These are phyloP conservation scores for Coranthus polyacanthus DNA, from an alignment of 2,797 vertebrate genomes.

Conservation along the genomic window DNA sequence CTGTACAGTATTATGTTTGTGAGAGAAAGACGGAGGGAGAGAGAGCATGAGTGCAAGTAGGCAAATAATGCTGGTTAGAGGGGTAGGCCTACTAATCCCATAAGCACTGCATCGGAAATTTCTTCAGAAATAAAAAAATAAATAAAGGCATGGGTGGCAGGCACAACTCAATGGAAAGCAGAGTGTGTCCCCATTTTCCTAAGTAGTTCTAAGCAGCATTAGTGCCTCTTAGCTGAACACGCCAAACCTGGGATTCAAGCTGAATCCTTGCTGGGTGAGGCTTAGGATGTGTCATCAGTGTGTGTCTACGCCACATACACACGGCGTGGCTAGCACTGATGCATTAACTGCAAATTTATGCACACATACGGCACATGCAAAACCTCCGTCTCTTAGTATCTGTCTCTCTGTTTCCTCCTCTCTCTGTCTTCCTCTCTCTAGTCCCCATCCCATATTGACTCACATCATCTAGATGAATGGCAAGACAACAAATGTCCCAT, in stretches of 20 bases:
- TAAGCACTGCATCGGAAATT: constrained; percentile 61
- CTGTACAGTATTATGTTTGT: constrained; percentile 8
- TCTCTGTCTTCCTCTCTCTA: not conserved
- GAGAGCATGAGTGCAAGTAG: constrained; percentile 37
- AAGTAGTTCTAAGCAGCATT: constrained; percentile 82
- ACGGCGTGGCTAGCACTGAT: constrained; percentile 26
- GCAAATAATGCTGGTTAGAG: constrained; percentile 65
- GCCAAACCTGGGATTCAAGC: constrained; percentile 77
- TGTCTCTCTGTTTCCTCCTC: constrained; percentile 16
- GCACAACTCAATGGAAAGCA: constrained; percentile 58
- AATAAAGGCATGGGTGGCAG: constrained; percentile 61
- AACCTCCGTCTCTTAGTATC: constrained; percentile 44
- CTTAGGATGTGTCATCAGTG: constrained; percentile 72
- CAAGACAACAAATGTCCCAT: constrained; percentile 60
- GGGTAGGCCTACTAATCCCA: constrained; percentile 63
- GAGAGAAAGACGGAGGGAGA: not conserved
- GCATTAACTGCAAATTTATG: constrained; percentile 62
- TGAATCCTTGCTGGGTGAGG: constrained; percentile 70
- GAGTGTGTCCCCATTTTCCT: constrained; percentile 77
- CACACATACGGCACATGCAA: constrained; percentile 43
- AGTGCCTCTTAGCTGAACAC: constrained; percentile 80
- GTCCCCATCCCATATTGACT: constrained; percentile 27
- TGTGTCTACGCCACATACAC: constrained; percentile 41
- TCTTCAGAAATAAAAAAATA: constrained; percentile 48
- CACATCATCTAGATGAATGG: constrained; percentile 51